Conservation (phyloP, 2,113 vertebrate genomes). For the Sapayoa aenigma region DNA sequence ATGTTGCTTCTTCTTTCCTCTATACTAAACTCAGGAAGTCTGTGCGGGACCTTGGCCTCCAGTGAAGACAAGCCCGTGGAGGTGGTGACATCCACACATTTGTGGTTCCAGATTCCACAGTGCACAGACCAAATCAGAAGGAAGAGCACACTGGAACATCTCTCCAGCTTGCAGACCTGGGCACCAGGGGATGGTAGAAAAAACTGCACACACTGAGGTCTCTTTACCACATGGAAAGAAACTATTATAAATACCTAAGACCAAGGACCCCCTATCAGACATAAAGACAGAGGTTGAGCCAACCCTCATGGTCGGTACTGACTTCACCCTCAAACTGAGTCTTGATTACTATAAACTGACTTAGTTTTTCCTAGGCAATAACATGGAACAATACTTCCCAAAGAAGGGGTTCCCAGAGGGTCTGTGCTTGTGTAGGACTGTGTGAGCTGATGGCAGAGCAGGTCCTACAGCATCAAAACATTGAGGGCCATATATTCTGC, state of each 20-base stretch:
- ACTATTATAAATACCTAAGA: not conserved
- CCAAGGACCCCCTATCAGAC: not conserved
- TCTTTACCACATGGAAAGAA: not conserved
- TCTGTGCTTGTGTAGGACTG: not conserved
- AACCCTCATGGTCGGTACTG: not conserved
- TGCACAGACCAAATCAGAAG: not conserved
- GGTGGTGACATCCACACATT: not conserved
- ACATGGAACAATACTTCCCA: not conserved
- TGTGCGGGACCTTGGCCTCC: not conserved
- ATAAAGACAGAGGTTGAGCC: not conserved
- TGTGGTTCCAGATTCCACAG: not conserved
- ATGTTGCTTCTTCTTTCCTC: not conserved
- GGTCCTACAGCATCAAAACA: not conserved
- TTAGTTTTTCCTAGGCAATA: not conserved
- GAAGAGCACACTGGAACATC: not conserved
- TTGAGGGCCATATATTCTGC: not conserved
- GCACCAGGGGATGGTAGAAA: not conserved
- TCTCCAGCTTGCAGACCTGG: not conserved
- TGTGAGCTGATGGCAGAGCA: not conserved
- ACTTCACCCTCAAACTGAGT: not conserved
- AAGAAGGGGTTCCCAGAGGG: not conserved
- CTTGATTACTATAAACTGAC: not conserved
- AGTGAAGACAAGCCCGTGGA: not conserved
- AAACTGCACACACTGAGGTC: not conserved
- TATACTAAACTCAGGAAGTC: not conserved